phyloP scores from a whole-genome alignment of 2,888 invertebrate genomes.

The Campaea margaritaria region DNA sequence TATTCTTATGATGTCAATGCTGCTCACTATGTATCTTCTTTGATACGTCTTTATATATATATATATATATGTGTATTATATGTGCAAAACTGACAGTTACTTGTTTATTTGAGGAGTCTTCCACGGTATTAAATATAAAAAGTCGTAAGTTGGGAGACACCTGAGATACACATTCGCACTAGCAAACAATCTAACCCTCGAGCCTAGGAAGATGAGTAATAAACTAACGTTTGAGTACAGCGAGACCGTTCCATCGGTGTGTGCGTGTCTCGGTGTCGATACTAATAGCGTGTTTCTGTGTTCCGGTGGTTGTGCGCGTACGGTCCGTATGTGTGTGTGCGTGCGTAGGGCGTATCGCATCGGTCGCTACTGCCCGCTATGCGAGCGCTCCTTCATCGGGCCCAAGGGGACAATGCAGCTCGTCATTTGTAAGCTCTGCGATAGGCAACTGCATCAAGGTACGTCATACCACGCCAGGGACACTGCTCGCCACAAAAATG shows the following conservation, averaged over 20 bases:
- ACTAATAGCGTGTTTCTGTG: slow-evolving; percentile 85
- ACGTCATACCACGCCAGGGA: slow-evolving; percentile 63
- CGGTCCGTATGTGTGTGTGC: slow-evolving; percentile 79
- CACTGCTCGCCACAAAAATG: slow-evolving; percentile 38
- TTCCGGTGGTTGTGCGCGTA: slow-evolving; percentile 81
- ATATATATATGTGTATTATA: slow-evolving; percentile 3
- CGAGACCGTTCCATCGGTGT: slow-evolving; percentile 46
- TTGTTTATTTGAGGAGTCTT: slow-evolving; percentile 6
- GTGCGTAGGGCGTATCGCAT: slow-evolving; percentile 88
- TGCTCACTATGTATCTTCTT: background rate
- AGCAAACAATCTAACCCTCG: slow-evolving; percentile 17
- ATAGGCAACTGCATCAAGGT: slow-evolving; percentile 86
- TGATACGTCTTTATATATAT: background rate
- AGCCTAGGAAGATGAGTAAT: slow-evolving; percentile 65
- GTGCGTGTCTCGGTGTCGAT: slow-evolving; percentile 57
- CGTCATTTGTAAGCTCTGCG: slow-evolving; percentile 85
- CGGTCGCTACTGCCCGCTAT: slow-evolving; percentile 90
- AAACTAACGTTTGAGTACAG: slow-evolving; percentile 53
- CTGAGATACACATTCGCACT: slow-evolving; percentile 7
- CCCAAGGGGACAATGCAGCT: slow-evolving; percentile 88
- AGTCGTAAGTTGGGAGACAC: background rate
- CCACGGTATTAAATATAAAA: background rate
- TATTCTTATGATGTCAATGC: slow-evolving; percentile 3
- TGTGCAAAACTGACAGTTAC: slow-evolving; percentile 7
- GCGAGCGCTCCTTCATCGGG: slow-evolving; percentile 89